Base-by-base conservation (phyloP, 2,888 invertebrate species). In the Cheilosia scutellata region DNA sequence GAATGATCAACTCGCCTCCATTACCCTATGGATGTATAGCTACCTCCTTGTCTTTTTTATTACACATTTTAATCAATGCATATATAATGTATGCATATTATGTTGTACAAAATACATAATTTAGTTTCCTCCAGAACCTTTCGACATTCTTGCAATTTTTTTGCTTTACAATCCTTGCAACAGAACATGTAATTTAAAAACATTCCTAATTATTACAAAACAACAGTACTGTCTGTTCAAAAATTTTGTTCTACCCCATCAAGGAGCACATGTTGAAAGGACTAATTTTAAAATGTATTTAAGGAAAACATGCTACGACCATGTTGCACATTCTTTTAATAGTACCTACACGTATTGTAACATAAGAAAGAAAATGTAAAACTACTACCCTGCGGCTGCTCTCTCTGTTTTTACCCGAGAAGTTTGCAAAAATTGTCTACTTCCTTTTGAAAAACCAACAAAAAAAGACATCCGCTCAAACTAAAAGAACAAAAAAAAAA, bases 291-390 rank as follows among this genome's bases (percentile, higher is more conserved):
- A 62, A 78, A 71, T 68, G 68, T 44, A 47, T 68, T 53, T 60
- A 25, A 58, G 27, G 31, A 16, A 66, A 71, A 74, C 78, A 74
- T 25, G 51, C 51, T 55, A 55, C 44, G 51, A 84, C 31, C 79
- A 75, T 65, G 72, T 74, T 76, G 66, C 66, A 62, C 40, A 74
- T 65, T 65, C 58, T 76, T 62, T 66, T 11, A 37, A 33, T 49
- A 58, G 31, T 2, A 51, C n/a, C n/a, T n/a, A n/a, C 11, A 57
- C 49, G 65, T 16, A 57, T 77, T 51, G 4, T 20, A 29, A 49
- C 55, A 68, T 58, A 78, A 57, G 63, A 44, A 78, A 74, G 74
- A 62, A 53, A 65, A 80, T 84, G 84, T 75, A 65, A 75, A 84
- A 84, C 84, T 84, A 71, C 55, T 27, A n/a, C 55, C 84, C 79